Evolutionary conservation across 2,888 invertebrate species (phyloP).

Genomic region (Rugalucina vietnamica): DNA sequence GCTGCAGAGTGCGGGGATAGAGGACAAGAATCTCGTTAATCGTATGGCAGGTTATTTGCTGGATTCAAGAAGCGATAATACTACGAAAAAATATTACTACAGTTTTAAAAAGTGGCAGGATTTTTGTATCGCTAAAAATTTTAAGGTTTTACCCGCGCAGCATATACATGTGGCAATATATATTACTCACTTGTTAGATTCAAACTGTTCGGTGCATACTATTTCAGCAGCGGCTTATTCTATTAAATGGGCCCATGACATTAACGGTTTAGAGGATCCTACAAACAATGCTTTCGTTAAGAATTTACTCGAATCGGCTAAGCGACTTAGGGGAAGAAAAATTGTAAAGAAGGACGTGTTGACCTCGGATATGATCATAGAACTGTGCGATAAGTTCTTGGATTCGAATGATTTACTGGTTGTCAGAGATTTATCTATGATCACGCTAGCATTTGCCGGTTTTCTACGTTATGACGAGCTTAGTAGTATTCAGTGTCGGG

Average conservation of each 20-base stretch:
- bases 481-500: neutral
- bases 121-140: conserved; percentile 18
- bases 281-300: conserved; percentile 42
- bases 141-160: conserved; percentile 14
- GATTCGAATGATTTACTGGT: conserved; percentile 12
- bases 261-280: conserved; percentile 36
- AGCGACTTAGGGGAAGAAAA: conserved; percentile 22
- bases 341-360: conserved; percentile 41
- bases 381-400: conserved; percentile 19
- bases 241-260: conserved; percentile 49
- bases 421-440: conserved; percentile 46
- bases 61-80: conserved; percentile 37
- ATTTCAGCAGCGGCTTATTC: conserved; percentile 32
- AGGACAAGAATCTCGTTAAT: neutral
- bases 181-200: conserved; percentile 32
- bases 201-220: conserved; percentile 18
- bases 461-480: conserved; percentile 23
- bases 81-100: conserved; percentile 32
- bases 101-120: conserved; percentile 46
- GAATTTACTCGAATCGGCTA: conserved; percentile 43
- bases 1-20: conserved; percentile 4
- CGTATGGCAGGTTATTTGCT: conserved; percentile 32
- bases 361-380: conserved; percentile 28
- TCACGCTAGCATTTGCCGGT: conserved; percentile 31
- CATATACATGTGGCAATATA: conserved; percentile 38